These are phyloP conservation scores for Antechinus stuartii DNA, from an alignment of 2,113 vertebrate genomes.

Conservation along the genomic window DNA sequence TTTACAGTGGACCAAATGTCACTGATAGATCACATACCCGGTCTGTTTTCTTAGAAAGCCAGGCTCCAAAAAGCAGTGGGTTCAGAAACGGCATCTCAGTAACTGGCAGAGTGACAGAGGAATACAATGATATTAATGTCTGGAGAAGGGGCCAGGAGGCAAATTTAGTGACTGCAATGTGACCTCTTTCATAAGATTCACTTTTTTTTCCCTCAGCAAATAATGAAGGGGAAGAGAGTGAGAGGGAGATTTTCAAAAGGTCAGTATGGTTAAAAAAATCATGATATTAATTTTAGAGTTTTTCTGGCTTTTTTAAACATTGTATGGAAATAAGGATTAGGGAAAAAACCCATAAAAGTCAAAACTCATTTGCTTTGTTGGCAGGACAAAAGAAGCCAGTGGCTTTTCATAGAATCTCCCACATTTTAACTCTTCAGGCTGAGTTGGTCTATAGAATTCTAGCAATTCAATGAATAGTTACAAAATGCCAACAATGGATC, in stretches of 20 bases:
- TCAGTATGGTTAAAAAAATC: slow-evolving; percentile 11
- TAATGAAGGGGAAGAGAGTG: background rate
- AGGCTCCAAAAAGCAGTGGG: background rate
- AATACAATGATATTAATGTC: background rate
- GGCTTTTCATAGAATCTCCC: background rate
- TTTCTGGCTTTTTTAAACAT: background rate
- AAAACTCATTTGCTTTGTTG: background rate
- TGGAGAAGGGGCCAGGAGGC: background rate
- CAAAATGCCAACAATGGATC: background rate
- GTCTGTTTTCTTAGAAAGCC: background rate
- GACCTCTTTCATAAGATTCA: background rate
- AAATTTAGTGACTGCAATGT: background rate
- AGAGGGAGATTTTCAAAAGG: slow-evolving; percentile 26
- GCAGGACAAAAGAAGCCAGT: background rate
- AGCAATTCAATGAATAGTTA: background rate
- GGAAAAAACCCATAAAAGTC: background rate
- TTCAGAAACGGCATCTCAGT: background rate
- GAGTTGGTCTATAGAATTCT: background rate
- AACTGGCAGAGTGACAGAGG: background rate
- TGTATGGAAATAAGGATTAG: background rate
- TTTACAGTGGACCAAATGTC: slow-evolving; percentile 41
- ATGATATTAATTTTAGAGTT: background rate
- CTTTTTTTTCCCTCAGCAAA: background rate
- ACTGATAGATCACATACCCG: accelerated
- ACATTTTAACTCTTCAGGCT: background rate